Evolutionary conservation across 2,888 invertebrate species (phyloP).

Genomic region (Tetheella fluctuosa): DNA sequence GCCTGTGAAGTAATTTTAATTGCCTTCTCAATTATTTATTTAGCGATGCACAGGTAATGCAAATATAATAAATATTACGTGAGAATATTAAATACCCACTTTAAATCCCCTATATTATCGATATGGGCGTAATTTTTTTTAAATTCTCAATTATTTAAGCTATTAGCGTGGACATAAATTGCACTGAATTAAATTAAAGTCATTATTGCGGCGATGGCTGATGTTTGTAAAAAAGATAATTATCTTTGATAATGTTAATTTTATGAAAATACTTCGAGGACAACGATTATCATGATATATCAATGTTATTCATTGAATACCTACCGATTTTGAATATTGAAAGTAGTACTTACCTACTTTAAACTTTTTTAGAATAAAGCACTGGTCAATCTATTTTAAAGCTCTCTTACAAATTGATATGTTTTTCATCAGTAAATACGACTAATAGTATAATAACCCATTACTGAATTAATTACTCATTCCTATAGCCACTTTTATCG

Average conservation of each 20-base stretch:
- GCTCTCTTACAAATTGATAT: not conserved
- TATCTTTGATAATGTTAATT: too few relatives aligned
- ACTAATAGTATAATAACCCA: not conserved
- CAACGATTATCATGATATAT: too few relatives aligned
- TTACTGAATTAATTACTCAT: not conserved
- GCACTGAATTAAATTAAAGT: not conserved
- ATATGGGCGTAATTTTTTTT: not conserved
- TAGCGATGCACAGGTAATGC: not conserved
- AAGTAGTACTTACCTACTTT: too few relatives aligned
- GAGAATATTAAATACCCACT: not conserved
- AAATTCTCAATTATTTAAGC: not conserved
- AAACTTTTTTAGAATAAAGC: not conserved
- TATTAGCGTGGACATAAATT: not conserved
- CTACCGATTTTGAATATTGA: too few relatives aligned
- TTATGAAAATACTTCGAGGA: too few relatives aligned
- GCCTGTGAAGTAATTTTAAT: slow-evolving; percentile 10
- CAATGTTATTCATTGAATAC: too few relatives aligned
- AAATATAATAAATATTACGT: not conserved
- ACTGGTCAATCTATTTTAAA: too few relatives aligned
- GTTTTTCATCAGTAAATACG: not conserved
- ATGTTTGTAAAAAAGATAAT: not conserved
- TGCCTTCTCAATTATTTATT: not conserved
- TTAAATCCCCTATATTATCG: not conserved
- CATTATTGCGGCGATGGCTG: not conserved
- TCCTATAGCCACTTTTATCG: not conserved